phyloP scores from a whole-genome alignment of 2,888 invertebrate species.

The Ferdinandea cuprea region DNA sequence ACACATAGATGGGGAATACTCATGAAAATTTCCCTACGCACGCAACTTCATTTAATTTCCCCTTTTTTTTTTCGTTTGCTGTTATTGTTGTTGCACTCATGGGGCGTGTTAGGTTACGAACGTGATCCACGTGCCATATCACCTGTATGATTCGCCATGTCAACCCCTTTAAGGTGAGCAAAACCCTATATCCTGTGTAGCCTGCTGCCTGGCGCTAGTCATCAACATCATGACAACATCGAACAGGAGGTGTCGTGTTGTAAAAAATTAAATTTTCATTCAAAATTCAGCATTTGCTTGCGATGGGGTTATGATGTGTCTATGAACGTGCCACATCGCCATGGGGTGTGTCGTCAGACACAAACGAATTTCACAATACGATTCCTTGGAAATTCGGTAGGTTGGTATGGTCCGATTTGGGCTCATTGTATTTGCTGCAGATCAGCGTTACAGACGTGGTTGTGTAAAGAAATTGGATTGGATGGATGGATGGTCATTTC shows the following conservation, averaged over 20 bases:
- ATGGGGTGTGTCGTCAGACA: constrained; percentile 47
- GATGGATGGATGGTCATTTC: constrained; percentile 52
- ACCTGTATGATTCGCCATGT: constrained; percentile 64
- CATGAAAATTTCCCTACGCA: constrained; percentile 22
- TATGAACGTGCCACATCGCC: constrained; percentile 28
- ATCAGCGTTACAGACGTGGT: constrained; percentile 17
- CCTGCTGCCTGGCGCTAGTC: constrained; percentile 33
- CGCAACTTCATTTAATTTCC: constrained; percentile 3
- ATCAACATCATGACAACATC: constrained; percentile 37
- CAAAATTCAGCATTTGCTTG: constrained; percentile 41
- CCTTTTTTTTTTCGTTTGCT: too few species aligned
- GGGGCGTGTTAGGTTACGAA: constrained; percentile 43
- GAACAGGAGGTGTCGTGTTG: constrained; percentile 65
- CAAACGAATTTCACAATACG: constrained; percentile 36
- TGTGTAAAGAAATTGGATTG: constrained; percentile 30
- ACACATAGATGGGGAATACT: constrained; percentile 27
- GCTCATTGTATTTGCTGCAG: constrained; percentile 2
- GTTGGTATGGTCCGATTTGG: not conserved
- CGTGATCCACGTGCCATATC: constrained; percentile 65
- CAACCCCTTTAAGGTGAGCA: constrained; percentile 62
- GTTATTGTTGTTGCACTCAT: constrained; percentile 19
- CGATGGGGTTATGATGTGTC: constrained; percentile 23
- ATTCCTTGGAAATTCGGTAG: constrained; percentile 10
- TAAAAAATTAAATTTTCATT: constrained; percentile 72
- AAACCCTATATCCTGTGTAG: constrained; percentile 59